Conservation (phyloP, 1,140 invertebrate species). For the Papilio helenus region DNA sequence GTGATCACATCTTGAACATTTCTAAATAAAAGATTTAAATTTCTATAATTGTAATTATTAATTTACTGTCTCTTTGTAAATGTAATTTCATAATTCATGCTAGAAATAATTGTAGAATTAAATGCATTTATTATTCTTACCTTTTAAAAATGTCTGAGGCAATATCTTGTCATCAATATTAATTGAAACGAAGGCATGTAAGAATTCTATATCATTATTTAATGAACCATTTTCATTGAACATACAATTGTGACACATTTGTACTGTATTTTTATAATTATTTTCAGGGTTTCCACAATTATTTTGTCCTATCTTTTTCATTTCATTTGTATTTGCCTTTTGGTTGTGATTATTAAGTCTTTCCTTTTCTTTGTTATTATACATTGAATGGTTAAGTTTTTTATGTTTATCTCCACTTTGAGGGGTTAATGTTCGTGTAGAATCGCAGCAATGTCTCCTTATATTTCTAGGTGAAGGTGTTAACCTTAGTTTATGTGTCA, state of each 20-base stretch:
- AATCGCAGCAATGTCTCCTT: constrained; percentile 57
- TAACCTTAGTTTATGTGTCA: constrained; percentile 53
- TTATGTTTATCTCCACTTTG: constrained; percentile 18
- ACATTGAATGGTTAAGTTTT: constrained; percentile 28
- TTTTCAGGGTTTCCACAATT: constrained; percentile 5
- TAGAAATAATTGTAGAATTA: background rate
- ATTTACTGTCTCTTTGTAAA: too few species aligned
- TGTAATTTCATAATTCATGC: too few species aligned
- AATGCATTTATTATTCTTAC: constrained; percentile 51
- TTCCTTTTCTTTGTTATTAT: constrained; percentile 40
- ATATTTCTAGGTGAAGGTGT: constrained; percentile 44
- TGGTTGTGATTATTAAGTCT: constrained; percentile 28
- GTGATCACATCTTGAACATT: too few species aligned
- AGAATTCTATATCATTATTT: constrained; percentile 58
- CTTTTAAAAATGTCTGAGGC: constrained; percentile 69
- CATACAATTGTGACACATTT: constrained; percentile 57
- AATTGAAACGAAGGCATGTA: constrained; percentile 72
- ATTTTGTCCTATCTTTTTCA: constrained; percentile 41
- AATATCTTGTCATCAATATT: constrained; percentile 70
- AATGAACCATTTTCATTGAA: constrained; percentile 43
- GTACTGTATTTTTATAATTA: background rate
- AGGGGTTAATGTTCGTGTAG: constrained; percentile 46
- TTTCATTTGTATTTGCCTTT: background rate
- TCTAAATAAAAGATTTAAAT: too few species aligned
- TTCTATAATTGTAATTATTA: too few species aligned